Conservation (phyloP, 2,113 vertebrate genomes). For the Odobenus rosmarus region DNA sequence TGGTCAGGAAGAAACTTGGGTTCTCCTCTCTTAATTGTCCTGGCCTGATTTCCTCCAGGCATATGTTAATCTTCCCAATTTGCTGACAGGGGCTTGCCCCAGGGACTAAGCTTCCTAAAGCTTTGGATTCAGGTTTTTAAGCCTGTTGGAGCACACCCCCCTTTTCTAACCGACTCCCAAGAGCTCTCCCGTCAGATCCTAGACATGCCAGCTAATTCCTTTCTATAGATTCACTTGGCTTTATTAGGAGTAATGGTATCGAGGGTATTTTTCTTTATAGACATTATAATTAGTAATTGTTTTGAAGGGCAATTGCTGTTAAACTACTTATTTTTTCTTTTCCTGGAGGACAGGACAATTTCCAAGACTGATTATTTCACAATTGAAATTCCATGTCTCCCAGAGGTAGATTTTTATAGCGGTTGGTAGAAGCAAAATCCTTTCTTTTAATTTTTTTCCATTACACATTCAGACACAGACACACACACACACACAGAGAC, state of each 20-base stretch:
- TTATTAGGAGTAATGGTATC: constrained; percentile 72
- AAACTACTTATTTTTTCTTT: constrained; percentile 80
- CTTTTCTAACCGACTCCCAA: neutral
- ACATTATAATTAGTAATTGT: constrained; percentile 83
- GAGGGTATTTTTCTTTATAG: constrained; percentile 80
- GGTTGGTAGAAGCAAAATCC: constrained; percentile 57
- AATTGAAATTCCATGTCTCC: constrained; percentile 78
- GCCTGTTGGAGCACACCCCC: neutral
- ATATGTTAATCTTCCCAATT: constrained; percentile 32
- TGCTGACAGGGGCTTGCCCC: constrained; percentile 42
- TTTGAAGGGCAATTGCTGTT: constrained; percentile 80
- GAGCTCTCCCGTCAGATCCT: constrained; percentile 37
- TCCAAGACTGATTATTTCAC: constrained; percentile 81
- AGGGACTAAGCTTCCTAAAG: constrained; percentile 16
- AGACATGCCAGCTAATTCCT: constrained; percentile 70
- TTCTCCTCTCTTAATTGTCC: neutral
- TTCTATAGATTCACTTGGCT: constrained; percentile 71
- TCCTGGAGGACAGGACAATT: constrained; percentile 80
- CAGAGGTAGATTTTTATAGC: constrained; percentile 75
- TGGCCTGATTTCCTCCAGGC: neutral
- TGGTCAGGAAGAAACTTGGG: neutral
- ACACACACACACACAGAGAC: neutral
- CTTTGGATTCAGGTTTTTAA: constrained; percentile 22
- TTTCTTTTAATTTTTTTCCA: constrained; percentile 52
- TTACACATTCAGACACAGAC: constrained; percentile 4